Evolutionary conservation across 2,888 invertebrate species (phyloP).

Genomic region (Physocephala rufipes): DNA sequence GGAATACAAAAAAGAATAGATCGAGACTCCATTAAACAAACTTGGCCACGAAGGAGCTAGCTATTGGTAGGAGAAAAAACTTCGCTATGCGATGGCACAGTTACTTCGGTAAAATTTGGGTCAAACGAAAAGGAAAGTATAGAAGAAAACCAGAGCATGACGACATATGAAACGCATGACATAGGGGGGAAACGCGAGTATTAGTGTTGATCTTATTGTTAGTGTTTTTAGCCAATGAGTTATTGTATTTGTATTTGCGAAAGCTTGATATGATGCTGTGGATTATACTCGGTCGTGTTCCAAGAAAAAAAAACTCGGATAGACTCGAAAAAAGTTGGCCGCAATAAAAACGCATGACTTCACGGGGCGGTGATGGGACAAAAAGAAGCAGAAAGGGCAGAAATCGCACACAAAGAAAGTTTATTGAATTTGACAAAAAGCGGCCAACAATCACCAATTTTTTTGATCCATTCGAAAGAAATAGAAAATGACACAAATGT

Average conservation of each 20-base stretch:
- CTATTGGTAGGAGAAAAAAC: neutral
- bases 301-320: neutral
- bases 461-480: neutral
- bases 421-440: too few species aligned
- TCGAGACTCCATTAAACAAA: slow-evolving; percentile 34
- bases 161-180: slow-evolving; percentile 8
- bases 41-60: slow-evolving; percentile 10
- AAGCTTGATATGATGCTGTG: neutral
- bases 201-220: slow-evolving; percentile 8
- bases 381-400: neutral
- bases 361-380: neutral
- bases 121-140: slow-evolving; percentile 64
- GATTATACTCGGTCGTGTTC: slow-evolving; percentile 7
- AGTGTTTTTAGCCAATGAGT: neutral
- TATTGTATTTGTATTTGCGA: too few species aligned
- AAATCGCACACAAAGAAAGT: neutral
- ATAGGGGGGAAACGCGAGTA: neutral
- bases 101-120: slow-evolving; percentile 57
- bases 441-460: neutral
- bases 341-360: slow-evolving; percentile 22
- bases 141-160: slow-evolving; percentile 24
- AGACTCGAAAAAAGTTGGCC: slow-evolving; percentile 42
- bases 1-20: slow-evolving; percentile 3
- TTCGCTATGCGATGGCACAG: neutral
- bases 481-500: neutral